Base-by-base conservation (phyloP, 2,797 vertebrate genomes). In the Characodon lateralis region DNA sequence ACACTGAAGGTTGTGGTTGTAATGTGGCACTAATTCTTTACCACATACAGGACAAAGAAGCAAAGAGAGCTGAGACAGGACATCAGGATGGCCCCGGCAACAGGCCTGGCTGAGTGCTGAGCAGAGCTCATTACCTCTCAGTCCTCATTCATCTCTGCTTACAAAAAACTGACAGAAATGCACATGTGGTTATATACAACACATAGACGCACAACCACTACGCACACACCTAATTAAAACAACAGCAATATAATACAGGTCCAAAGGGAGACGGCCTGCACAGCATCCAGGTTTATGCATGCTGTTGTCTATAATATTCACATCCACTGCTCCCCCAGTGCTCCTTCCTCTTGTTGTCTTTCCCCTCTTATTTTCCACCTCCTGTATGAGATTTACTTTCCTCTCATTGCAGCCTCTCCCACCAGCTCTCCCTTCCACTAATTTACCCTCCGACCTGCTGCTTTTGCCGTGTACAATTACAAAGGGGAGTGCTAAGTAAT, bases 401-500 rank as follows among this genome's bases (percentile, higher is more conserved):
- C 86, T 83, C 56, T 85, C 80, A 78, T 77, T 80, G 48, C 83
- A 31, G 74, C 56, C 78, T 79, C 83, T 71, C 82, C 76, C 87
- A 76, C 78, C 39, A 80, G 85, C 85, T 93, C 91, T 93, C 91
- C 92, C 93, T 90, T 95, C 89, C 83, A 24, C 88, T 95, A 96
- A 94, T 95, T 95, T 95, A 94, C 94, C 89, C 93, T 95, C 94
- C 93, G 96, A 96, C 94, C 74, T 92, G 92, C 94, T 94, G 91
- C 93, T 94, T 94, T 94, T 93, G 94, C 91, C 94, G 94, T 95
- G 93, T 93, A 92, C 96, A 97, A 97, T 96, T 97, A 96, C 92
- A 89, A 96, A 96, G 94, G 93, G 94, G 96, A 95, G 95, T 93
- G 88, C 93, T 96, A 92, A 95, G 97, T 97, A 97, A 96, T 96